Evolutionary conservation across 2,113 vertebrate species (phyloP), one percentile per base, ranked within the genome.

Genomic region (Cottus gobio): DNA sequence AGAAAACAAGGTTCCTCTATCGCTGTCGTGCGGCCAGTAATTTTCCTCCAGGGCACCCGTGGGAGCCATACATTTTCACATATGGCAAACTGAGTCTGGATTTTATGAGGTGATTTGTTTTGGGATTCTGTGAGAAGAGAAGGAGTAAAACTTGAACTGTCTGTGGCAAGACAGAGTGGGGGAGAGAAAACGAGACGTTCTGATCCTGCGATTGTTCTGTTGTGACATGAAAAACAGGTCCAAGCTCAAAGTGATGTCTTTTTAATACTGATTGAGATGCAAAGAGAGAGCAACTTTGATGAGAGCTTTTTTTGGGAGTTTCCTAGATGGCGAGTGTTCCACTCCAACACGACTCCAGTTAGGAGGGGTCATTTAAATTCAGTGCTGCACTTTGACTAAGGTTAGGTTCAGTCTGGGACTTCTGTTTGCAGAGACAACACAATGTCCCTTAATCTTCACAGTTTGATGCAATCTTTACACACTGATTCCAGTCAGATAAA

Each of bases 1-100:
- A 64, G 67, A 87, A 89, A 90, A 89, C 79, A 85, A 81, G 77
- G 71, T 92, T 90, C 52, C 73, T 89, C 82, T 81, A 66, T 78
- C 57, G 69, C 80, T 89, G 82, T 89, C 87, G 84, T 24, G 28
- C 42, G 52, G 78, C 84, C 86, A 87, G 81, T 83, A 84, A 90
- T 83, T 91, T 91, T 62, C 82, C 81, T 86, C 81, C 79, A 91
- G 61, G 83, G 80, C 78, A 39, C 90, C 85, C 84, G 30, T 71
- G 91, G 83, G 90, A 93, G 82, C 87, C 81, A 85, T 90, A 82
- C 83, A 78, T 92, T 86, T 90, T 93, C 87, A 86, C 88, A 91
- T 87, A 90, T 91, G 89, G 90, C 91, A 84, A 78, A 72, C 74
- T 48, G 50, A 74, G 82, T 85, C 83, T 83, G 79, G 71, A 37